phyloP scores from a whole-genome alignment of 2,797 vertebrate species.

The Enteromius mattozi region DNA sequence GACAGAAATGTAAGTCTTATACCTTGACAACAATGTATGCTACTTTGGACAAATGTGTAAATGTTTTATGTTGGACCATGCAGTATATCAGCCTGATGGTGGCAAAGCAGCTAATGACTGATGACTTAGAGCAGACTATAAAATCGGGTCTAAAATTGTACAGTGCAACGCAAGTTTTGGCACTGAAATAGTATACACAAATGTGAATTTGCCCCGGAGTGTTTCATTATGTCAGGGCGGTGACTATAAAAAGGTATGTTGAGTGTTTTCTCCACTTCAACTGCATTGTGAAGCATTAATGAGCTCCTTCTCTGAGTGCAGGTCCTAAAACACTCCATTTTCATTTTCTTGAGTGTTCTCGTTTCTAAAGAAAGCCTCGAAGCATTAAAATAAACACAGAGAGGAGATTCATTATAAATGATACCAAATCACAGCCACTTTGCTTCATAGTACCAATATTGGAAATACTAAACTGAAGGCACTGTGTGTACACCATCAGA shows the following conservation, averaged over 20 bases:
- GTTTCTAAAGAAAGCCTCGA: slow-evolving; percentile 21
- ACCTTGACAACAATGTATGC: neutral
- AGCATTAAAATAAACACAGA: slow-evolving; percentile 51
- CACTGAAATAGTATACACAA: neutral
- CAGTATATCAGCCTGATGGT: neutral
- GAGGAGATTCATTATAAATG: neutral
- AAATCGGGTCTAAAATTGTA: neutral
- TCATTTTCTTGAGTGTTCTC: slow-evolving; percentile 60
- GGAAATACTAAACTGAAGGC: neutral
- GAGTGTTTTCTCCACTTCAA: slow-evolving; percentile 23
- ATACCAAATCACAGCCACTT: slow-evolving; percentile 2
- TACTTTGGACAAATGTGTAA: neutral
- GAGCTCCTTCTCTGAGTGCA: slow-evolving; percentile 35
- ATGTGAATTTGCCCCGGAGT: neutral
- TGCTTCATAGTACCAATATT: neutral
- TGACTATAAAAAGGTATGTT: slow-evolving; percentile 49
- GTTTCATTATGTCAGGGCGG: slow-evolving; percentile 24
- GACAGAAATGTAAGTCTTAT: neutral
- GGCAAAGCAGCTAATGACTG: neutral
- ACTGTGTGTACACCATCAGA: neutral
- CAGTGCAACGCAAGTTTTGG: neutral
- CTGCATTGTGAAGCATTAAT: slow-evolving; percentile 36
- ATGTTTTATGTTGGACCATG: neutral
- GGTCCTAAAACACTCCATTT: slow-evolving; percentile 41
- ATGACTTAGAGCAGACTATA: neutral